Evolutionary conservation across 2,113 vertebrate species (phyloP), one percentile per base, ranked within the genome.

Genomic region (Chaetops frenatus): DNA sequence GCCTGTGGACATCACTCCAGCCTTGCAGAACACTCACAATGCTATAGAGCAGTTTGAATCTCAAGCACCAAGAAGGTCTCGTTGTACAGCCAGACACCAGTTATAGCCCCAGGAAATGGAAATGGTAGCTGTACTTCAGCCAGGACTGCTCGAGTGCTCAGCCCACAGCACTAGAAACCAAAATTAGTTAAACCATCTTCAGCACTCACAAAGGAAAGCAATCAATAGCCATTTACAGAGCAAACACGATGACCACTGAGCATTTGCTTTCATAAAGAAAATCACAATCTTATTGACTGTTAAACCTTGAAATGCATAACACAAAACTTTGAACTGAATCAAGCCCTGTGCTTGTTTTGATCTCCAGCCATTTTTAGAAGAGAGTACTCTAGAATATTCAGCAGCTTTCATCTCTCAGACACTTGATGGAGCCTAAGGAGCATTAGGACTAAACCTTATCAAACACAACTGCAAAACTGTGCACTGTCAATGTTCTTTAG

Each of bases 151-250:
- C 84, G 27, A 96, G 83, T 77, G 90, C 97, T 96, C 92, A 95
- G 93, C 83, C 82, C 82, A 86, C 16, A 50, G 79, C 84, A 81
- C 94, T 62, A 81, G 95, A 93, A 96, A 97, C 97, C 80, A 97
- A 95, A 94, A 91, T 92, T 87, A 91, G 94, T 93, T 97, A 97
- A 98, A 97, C 92, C 91, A 83, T 82, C 94, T 81, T 97, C 69
- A 22, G 92, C 95, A 81, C 96, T 96, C 94, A 97, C 96, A 97
- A 97, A 97, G 71, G 74, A 97, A 91, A 97, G 92, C 93, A 98
- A 98, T 99, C 98, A 98, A 99, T 99, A 98, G 92, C 97, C 98
- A 98, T 98, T 98, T 98, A 98, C 88, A 90, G 94, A 97, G 98
- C 97, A 98, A 97, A 98, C 88, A 98, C 87, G 97, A 97, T 12